A percentile compares a stretch with the other conserved stretches of the same genome.
Evolutionary conservation across 2,113 vertebrate species (phyloP).

Genomic region (Pleuronectes platessa): DNA sequence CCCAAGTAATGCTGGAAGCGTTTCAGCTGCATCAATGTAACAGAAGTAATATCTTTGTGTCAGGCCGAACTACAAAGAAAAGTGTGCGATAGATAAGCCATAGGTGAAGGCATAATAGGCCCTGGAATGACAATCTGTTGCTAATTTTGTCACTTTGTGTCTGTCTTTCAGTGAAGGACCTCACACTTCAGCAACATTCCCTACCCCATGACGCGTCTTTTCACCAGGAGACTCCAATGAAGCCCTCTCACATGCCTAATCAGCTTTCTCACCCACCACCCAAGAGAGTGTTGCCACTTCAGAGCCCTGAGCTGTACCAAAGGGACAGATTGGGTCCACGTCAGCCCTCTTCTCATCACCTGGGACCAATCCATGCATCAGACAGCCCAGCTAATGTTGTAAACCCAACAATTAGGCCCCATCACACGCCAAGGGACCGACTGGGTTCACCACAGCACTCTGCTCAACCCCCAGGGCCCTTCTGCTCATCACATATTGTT

Average conservation of each 20-base stretch:
- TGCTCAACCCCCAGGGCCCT: background rate
- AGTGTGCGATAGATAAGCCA: background rate
- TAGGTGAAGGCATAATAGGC: background rate
- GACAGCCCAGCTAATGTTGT: background rate
- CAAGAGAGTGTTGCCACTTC: slow-evolving; percentile 41
- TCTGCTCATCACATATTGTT: background rate
- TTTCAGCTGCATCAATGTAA: background rate
- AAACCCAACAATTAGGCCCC: background rate
- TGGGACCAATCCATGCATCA: background rate
- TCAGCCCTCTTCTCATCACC: background rate
- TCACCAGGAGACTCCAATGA: slow-evolving; percentile 65
- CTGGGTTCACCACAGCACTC: background rate
- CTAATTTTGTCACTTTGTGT: background rate
- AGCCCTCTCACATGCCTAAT: slow-evolving; percentile 60
- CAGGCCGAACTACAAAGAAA: background rate
- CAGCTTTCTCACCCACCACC: slow-evolving; percentile 25
- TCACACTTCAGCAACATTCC: slow-evolving; percentile 14
- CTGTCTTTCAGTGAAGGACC: slow-evolving; percentile 51
- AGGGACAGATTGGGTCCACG: slow-evolving; percentile 2
- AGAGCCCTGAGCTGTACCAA: slow-evolving; percentile 23
- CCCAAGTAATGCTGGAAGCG: background rate
- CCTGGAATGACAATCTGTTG: background rate
- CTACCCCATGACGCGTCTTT: slow-evolving; percentile 4
- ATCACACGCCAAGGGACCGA: background rate
- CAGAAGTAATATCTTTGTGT: background rate